These are phyloP conservation scores for Phalacrocorax pelagicus DNA, from an alignment of 2,113 vertebrate genomes.

Conservation along the genomic window DNA sequence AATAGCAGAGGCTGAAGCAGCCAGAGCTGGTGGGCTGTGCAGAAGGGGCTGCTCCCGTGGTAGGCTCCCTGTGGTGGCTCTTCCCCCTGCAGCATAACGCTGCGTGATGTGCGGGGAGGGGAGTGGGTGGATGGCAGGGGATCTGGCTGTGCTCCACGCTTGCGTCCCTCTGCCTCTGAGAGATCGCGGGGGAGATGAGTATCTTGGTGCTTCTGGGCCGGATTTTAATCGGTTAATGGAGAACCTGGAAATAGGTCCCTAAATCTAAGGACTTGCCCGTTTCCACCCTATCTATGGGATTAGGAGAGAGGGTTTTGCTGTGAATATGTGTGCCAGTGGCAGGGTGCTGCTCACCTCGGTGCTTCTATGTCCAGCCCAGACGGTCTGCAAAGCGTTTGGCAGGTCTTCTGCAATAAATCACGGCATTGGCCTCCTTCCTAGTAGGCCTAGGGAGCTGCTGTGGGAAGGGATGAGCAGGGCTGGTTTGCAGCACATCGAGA, in stretches of 20 bases:
- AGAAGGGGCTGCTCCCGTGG: not conserved
- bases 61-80: fast-evolving
- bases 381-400: not conserved
- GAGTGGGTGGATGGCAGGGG: fast-evolving
- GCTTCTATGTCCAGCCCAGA: not conserved
- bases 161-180: not conserved
- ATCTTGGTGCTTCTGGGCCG: not conserved
- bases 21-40: too few species aligned
- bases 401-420: not conserved
- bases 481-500: fast-evolving
- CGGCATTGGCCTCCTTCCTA: fast-evolving
- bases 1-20: not conserved
- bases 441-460: not conserved
- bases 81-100: not conserved
- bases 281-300: not conserved
- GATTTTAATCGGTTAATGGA: not conserved
- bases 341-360: not conserved
- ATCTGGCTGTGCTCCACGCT: not conserved
- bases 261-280: too few species aligned
- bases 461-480: not conserved
- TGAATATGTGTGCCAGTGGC: fast-evolving
- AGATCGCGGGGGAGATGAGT: fast-evolving
- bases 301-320: not conserved
- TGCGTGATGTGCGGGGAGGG: fast-evolving
- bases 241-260: not conserved